Base-by-base conservation (phyloP, 2,113 vertebrate genomes). In the Notothenia coriiceps region DNA sequence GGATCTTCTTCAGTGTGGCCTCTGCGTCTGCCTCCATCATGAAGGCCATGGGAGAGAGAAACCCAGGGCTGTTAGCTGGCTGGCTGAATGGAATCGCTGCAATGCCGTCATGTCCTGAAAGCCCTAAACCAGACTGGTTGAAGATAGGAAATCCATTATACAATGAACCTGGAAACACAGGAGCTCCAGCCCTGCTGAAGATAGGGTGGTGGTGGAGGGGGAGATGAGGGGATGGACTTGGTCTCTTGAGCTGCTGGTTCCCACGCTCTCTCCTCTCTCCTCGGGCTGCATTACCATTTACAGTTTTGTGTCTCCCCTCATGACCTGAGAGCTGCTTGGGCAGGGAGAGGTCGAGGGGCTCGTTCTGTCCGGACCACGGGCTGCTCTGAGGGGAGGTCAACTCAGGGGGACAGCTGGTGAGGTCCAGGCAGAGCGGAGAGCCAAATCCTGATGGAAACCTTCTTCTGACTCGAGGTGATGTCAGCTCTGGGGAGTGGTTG, bases 301-400 rank as follows among this genome's bases (percentile, higher is more conserved):
- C 69, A 25, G 64, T 77, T 75, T 73, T 86, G 56, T 46, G 75
- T 20, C 43, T 80, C 59, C 60, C 62, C 4, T 80, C 88, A 25
- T 85, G 83, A 57, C 82, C 70, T 47, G 67, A 51, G 8, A 56
- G 80, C 20, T 66, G 80, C 74, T 94, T 96, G 33, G 95, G 95
- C 56, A 96, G 51, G 20, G 95, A 96, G 13, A 96, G 94, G 75
- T 96, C 96, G 63, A 96, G 85, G 12, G 96, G 96, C 74, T 96
- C 96, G 0, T 50, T 93, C 70, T 96, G 95, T 43, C 83, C 78
- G 1, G 80, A 92, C 81, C 89, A 78, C 15, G 83, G 81, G 35
- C 79, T 84, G 63, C 80, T 88, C 5, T 79, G 74, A 47, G 92
- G 89, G 0, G 91, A 88, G 5, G 80, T 60, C 22, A 82, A 86